These are phyloP conservation scores for Gymnopithys bicolor DNA, from an alignment of 2,797 vertebrate species.

Conservation along the genomic window DNA sequence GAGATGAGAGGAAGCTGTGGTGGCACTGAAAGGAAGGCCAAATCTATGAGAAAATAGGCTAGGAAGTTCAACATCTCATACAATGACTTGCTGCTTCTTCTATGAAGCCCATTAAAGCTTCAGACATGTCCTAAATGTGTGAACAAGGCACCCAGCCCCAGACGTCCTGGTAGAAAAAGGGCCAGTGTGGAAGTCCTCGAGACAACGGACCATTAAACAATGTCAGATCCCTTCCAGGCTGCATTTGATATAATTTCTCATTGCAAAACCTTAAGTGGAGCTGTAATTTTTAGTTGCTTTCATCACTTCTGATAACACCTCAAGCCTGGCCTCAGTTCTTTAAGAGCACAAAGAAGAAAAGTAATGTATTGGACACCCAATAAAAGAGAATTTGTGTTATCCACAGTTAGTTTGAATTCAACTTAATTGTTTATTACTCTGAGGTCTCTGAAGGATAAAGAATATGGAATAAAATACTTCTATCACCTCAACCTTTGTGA, in stretches of 20 bases:
- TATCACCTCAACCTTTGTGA: conserved; percentile 18
- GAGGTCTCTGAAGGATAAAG: conserved; percentile 51
- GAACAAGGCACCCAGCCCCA: neutral
- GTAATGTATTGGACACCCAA: neutral
- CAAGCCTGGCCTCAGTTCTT: neutral
- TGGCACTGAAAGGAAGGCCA: neutral
- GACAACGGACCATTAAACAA: neutral
- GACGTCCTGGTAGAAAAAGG: neutral
- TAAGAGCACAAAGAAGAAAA: neutral
- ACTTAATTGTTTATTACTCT: conserved; percentile 60
- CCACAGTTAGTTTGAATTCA: conserved; percentile 34
- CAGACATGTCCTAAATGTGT: neutral
- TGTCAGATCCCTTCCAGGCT: neutral
- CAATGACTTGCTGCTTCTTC: neutral
- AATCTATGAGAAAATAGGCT: neutral
- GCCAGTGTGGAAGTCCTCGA: neutral
- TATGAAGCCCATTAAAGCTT: neutral
- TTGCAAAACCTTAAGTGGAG: neutral
- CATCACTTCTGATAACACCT: neutral
- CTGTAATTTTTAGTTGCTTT: neutral
- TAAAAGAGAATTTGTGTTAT: conserved; percentile 33
- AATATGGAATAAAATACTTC: neutral
- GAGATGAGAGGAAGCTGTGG: neutral
- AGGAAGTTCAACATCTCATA: neutral
- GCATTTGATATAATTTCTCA: neutral